These are phyloP conservation scores for Ibidorhyncha struthersii DNA, from an alignment of 2,113 vertebrate genomes.

Conservation along the genomic window DNA sequence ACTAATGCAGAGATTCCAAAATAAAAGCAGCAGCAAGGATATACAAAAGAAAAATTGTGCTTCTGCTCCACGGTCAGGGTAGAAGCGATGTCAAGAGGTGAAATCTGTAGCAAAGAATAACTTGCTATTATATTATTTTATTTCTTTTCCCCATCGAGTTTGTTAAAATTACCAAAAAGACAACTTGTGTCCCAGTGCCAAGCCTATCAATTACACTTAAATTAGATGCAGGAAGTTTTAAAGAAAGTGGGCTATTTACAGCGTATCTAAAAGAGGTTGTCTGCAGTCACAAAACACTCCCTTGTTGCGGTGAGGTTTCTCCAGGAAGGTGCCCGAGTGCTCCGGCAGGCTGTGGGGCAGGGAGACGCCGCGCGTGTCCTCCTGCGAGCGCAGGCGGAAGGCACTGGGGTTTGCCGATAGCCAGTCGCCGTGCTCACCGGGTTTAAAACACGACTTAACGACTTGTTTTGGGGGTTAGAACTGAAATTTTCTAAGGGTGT, in stretches of 20 bases:
- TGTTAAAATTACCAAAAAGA: background rate
- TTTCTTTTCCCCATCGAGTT: background rate
- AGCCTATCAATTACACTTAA: too few relatives aligned
- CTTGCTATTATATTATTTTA: too few relatives aligned
- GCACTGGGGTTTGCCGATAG: background rate
- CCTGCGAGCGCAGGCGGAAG: background rate
- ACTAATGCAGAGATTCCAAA: too few relatives aligned
- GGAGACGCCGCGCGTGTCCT: rapidly evolving
- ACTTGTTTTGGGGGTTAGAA: background rate
- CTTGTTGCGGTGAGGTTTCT: background rate
- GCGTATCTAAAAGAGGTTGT: background rate
- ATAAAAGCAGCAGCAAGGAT: too few relatives aligned
- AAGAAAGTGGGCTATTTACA: background rate
- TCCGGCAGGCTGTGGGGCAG: rapidly evolving
- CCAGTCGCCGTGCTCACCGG: rapidly evolving
- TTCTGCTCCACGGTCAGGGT: too few relatives aligned
- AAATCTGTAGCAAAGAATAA: background rate
- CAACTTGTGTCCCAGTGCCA: background rate
- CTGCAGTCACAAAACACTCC: rapidly evolving
- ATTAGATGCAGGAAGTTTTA: background rate
- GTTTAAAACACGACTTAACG: background rate
- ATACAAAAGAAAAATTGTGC: background rate
- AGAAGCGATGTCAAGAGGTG: background rate
- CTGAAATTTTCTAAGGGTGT: background rate
- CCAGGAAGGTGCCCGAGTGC: background rate